phyloP scores from a whole-genome alignment of 2,888 invertebrate genomes.

The Cosmorhoe ocellata region DNA sequence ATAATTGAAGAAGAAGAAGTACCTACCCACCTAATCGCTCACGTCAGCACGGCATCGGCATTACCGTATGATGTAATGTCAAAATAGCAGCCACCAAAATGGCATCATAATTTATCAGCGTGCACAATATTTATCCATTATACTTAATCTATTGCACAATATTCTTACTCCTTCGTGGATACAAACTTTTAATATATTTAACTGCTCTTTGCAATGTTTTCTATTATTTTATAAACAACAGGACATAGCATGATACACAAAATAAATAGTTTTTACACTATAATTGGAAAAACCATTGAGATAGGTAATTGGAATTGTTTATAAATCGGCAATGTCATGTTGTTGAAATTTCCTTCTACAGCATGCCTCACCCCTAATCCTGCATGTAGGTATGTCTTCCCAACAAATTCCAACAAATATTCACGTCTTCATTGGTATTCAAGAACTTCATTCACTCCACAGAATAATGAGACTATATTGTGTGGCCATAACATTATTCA shows the following conservation, averaged over 20 bases:
- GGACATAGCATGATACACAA: slow-evolving; percentile 48
- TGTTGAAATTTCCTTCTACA: slow-evolving; percentile 48
- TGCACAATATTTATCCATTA: too few relatives aligned
- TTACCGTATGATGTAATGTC: too few relatives aligned
- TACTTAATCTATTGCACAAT: background rate
- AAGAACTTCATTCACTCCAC: slow-evolving; percentile 40
- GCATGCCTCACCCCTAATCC: slow-evolving; percentile 58
- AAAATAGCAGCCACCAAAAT: too few relatives aligned
- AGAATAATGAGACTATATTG: slow-evolving; percentile 68
- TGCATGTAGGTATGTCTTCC: slow-evolving; percentile 55
- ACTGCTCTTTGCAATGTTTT: slow-evolving; percentile 81
- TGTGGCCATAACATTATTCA: slow-evolving; percentile 63
- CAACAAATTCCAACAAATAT: slow-evolving; percentile 41
- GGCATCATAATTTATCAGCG: too few relatives aligned
- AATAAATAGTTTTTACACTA: slow-evolving; percentile 31
- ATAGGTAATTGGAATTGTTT: slow-evolving; percentile 16
- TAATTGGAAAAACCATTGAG: slow-evolving; percentile 17
- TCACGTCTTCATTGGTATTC: slow-evolving; percentile 49
- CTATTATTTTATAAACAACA: slow-evolving; percentile 56
- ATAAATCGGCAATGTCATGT: slow-evolving; percentile 48
- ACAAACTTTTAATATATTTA: slow-evolving; percentile 35
- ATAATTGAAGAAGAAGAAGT: too few relatives aligned
- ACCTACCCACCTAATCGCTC: too few relatives aligned
- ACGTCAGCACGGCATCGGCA: too few relatives aligned
- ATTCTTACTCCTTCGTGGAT: slow-evolving; percentile 39